Evolutionary conservation across 2,797 vertebrate species (phyloP).

Genomic region (Notoglanidium macrostoma): DNA sequence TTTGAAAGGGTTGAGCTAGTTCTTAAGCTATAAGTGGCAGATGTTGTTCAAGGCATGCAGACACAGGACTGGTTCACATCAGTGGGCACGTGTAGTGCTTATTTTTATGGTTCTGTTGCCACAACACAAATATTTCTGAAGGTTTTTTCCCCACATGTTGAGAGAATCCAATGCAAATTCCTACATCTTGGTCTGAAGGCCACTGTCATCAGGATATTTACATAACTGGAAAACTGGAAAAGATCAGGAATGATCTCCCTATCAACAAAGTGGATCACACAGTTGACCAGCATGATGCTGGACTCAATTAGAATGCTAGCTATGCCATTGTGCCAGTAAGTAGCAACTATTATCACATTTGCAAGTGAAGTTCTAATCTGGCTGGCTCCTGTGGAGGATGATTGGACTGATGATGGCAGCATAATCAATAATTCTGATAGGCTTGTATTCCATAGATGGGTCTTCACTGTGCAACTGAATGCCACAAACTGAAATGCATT

Average conservation of each 20-base stretch:
- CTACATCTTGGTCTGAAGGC: not conserved
- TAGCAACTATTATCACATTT: not conserved
- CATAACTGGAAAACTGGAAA: not conserved
- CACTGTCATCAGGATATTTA: not conserved
- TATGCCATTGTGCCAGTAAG: not conserved
- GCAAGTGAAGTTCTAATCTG: not conserved
- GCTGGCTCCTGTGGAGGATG: not conserved
- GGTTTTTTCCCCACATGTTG: not conserved
- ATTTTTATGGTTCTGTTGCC: conserved; percentile 25
- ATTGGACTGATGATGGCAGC: not conserved
- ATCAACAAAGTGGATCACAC: not conserved
- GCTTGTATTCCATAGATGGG: not conserved
- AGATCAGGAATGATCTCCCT: not conserved
- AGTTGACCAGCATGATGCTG: not conserved
- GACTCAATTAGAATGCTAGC: not conserved
- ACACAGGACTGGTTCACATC: conserved; percentile 28
- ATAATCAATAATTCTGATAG: not conserved
- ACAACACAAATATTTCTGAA: conserved; percentile 12
- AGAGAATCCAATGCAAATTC: conserved; percentile 6
- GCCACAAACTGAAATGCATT: not conserved
- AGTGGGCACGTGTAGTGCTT: conserved; percentile 6
- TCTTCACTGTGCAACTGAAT: not conserved
- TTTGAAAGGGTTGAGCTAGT: not conserved
- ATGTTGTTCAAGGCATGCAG: conserved; percentile 15
- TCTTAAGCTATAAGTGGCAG: conserved; percentile 16